Percentiles rank a stretch among this genome's conserved stretches.
These are phyloP conservation scores for Lampropteryx suffumata DNA, from an alignment of 2,888 invertebrate genomes.

Conservation along the genomic window DNA sequence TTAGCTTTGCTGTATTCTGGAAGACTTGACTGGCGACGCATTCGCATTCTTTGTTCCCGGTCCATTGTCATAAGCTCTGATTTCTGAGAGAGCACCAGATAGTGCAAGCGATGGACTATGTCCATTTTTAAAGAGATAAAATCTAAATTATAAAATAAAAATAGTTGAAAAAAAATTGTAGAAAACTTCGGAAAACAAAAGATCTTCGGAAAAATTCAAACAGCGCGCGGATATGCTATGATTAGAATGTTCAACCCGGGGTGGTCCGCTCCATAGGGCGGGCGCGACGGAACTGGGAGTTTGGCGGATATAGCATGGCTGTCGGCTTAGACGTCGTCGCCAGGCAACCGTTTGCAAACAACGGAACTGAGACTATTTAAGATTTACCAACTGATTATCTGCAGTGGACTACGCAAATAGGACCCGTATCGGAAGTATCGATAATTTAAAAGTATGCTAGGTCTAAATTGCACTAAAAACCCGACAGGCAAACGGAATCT, in stretches of 20 bases:
- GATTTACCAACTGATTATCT: slow-evolving; percentile 17
- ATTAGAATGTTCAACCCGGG: neutral
- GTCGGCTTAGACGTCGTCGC: slow-evolving; percentile 63
- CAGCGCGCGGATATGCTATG: slow-evolving; percentile 18
- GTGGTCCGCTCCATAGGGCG: slow-evolving; percentile 54
- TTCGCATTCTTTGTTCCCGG: slow-evolving; percentile 72
- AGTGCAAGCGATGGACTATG: slow-evolving; percentile 77
- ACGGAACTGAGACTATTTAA: slow-evolving; percentile 33
- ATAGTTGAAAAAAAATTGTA: neutral
- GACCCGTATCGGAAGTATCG: slow-evolving; percentile 10
- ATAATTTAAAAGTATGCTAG: neutral
- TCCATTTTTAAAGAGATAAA: slow-evolving; percentile 61
- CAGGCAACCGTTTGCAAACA: slow-evolving; percentile 76
- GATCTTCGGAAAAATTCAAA: slow-evolving; percentile 10
- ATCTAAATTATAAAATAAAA: neutral
- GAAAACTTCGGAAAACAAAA: slow-evolving; percentile 9
- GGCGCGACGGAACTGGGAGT: slow-evolving; percentile 64
- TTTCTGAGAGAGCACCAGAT: slow-evolving; percentile 77
- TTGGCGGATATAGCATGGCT: slow-evolving; percentile 62
- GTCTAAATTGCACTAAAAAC: too few species aligned
- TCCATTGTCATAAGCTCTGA: slow-evolving; percentile 80
- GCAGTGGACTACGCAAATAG: slow-evolving; percentile 25
- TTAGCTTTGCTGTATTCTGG: slow-evolving; percentile 74
- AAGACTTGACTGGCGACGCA: slow-evolving; percentile 75
- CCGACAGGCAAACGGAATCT: too few species aligned